Conservation (phyloP, 2,888 invertebrate genomes). For the Standfussiana lucernea region DNA sequence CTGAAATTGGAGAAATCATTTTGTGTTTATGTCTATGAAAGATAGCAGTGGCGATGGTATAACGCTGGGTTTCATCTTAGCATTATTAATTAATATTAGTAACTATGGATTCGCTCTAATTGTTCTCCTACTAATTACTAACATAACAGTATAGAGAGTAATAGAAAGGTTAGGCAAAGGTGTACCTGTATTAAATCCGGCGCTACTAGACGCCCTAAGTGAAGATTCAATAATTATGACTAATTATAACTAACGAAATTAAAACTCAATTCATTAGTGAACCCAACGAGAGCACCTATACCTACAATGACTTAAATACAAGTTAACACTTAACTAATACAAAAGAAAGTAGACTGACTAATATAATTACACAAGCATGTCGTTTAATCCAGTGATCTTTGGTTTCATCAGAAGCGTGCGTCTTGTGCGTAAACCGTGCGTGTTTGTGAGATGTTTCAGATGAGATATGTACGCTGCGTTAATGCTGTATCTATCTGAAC, state of each 20-base stretch:
- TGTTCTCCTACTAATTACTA: neutral
- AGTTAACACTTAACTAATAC: constrained; percentile 32
- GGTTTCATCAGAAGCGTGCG: constrained; percentile 61
- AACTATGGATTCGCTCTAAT: neutral
- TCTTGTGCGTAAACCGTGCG: constrained; percentile 59
- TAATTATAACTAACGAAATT: constrained; percentile 11
- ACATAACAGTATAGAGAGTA: neutral
- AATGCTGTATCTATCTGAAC: constrained; percentile 21
- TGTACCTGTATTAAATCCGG: neutral
- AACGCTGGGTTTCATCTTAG: neutral
- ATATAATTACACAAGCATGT: constrained; percentile 65
- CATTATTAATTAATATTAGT: neutral
- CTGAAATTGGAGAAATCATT: neutral
- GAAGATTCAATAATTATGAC: neutral
- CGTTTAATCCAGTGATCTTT: constrained; percentile 63
- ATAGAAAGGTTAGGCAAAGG: neutral
- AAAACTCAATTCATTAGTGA: constrained; percentile 15
- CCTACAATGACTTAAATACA: constrained; percentile 20
- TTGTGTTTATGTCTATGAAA: constrained; percentile 2
- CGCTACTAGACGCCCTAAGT: neutral
- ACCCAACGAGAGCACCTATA: constrained; percentile 3
- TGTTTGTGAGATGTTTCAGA: constrained; percentile 53
- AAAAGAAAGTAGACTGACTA: constrained; percentile 48
- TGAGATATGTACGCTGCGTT: constrained; percentile 40
- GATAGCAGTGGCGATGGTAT: no score